Conservation (phyloP, 2,888 invertebrate species). For the Apotomis turbidana region DNA sequence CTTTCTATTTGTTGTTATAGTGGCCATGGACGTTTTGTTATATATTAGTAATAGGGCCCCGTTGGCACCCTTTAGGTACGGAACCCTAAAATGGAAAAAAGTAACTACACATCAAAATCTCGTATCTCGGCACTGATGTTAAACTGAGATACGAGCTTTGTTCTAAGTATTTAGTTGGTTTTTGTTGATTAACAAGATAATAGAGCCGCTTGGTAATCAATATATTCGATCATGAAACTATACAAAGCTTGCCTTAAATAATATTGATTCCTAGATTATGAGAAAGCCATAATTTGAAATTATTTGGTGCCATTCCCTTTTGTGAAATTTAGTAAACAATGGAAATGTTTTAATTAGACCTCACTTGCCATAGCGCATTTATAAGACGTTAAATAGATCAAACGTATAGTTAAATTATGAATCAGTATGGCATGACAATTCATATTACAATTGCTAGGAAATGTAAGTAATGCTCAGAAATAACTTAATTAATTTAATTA, state of each 20-base stretch:
- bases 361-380: conserved; percentile 32
- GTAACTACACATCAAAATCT: too few relatives aligned
- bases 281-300: conserved; percentile 37
- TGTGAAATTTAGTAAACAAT: conserved; percentile 22
- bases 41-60: too few relatives aligned
- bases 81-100: too few relatives aligned
- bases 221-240: too few relatives aligned
- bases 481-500: conserved; percentile 4
- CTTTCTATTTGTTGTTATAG: too few relatives aligned
- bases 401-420: conserved; percentile 39
- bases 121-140: too few relatives aligned
- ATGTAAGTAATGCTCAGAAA: conserved; percentile 37
- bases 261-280: conserved; percentile 26
- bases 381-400: conserved; percentile 44
- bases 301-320: conserved; percentile 38
- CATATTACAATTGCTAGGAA: conserved; percentile 36
- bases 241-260: not conserved
- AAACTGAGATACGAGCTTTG: too few relatives aligned
- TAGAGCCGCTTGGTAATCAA: too few relatives aligned
- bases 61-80: too few relatives aligned
- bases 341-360: conserved; percentile 5
- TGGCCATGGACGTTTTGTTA: too few relatives aligned
- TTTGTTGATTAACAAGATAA: too few relatives aligned
- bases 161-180: too few relatives aligned
- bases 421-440: conserved; percentile 45